Base-by-base conservation (phyloP, 2,888 invertebrate genomes). In the Acronicta leporina region DNA sequence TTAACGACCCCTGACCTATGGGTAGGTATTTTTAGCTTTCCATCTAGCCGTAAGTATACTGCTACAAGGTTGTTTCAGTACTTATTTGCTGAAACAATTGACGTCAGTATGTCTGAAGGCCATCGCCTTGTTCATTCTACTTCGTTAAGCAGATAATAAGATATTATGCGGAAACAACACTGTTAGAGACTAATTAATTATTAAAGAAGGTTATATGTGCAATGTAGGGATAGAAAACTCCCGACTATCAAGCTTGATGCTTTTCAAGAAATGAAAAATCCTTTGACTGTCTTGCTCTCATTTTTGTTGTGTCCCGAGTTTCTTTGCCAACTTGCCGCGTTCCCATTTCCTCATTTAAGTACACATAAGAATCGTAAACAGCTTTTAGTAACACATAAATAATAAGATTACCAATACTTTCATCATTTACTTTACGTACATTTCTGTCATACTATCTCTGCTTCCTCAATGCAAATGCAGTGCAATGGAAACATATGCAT, bases 81-180 rank as follows among this genome's bases (percentile, higher is more conserved):
- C 79, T 89, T 87, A 89, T 92, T 91, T 88, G 89, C 92, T 92
- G 89, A 92, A 92, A 92, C 93, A 91, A 91, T 88, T 92, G 92
- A 93, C 92, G 93, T 94, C 92, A 93, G 77, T 79, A 64, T 75
- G 77, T 79, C 81, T 84, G 89, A 91, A 90, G 92, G 91, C 86
- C 84, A 76, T 75, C 74, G 75, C 78, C 85, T 83, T 83, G 84
- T 86, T 86, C 83, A 85, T 87, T 86, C 84, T 83, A 84, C 81
- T 79, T 77, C 80, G 84, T 85, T 90, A 90, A 88, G 87, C 87
- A 84, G 84, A 84, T 87, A 87, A 87, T 81, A 68, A 66, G 61
- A 74, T 77, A 82, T 80, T 84, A 30, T 81, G 72, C 80, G 77
- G 75, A 75, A 77, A 70, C 64, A 75, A 49, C 56, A 50, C 55